Conservation (phyloP, 64 coral and sea anemone genomes). For the Montipora cactus region DNA sequence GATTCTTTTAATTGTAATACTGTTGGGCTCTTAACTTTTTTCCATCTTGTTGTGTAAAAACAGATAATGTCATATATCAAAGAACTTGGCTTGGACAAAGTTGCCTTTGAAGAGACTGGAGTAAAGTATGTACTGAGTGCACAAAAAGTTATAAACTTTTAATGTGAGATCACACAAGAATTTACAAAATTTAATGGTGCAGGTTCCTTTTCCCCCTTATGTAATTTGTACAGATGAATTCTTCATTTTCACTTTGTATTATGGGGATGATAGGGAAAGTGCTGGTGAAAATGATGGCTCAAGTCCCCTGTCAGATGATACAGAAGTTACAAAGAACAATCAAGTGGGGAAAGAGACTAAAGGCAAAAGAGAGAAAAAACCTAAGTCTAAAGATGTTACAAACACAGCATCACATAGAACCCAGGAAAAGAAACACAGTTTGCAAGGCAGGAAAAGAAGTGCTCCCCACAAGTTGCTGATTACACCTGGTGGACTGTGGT, state of each 20-base stretch:
- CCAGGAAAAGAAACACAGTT: neutral
- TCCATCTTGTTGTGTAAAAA: neutral
- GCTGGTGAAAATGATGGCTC: neutral
- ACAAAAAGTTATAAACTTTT: no score
- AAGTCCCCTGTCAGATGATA: neutral
- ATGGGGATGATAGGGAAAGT: neutral
- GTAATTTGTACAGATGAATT: no score
- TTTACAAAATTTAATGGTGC: no score
- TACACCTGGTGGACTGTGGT: conserved; percentile 85
- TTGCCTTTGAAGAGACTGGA: conserved; percentile 58
- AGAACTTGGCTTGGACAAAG: conserved; percentile 82
- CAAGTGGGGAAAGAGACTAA: conserved; percentile 21
- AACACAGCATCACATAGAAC: neutral
- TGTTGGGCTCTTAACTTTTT: neutral
- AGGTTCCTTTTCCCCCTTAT: no score
- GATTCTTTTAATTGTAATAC: neutral
- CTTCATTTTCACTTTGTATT: neutral
- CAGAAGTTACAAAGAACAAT: neutral
- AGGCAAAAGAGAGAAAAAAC: conserved; percentile 41
- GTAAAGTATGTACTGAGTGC: neutral
- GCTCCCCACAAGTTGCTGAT: conserved; percentile 61
- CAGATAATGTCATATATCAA: conserved; percentile 84
- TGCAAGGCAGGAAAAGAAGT: neutral
- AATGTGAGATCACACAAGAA: no score
- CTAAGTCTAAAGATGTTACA: neutral